phyloP scores from a whole-genome alignment of 2,888 invertebrate species.

The Lithosia quadra region DNA sequence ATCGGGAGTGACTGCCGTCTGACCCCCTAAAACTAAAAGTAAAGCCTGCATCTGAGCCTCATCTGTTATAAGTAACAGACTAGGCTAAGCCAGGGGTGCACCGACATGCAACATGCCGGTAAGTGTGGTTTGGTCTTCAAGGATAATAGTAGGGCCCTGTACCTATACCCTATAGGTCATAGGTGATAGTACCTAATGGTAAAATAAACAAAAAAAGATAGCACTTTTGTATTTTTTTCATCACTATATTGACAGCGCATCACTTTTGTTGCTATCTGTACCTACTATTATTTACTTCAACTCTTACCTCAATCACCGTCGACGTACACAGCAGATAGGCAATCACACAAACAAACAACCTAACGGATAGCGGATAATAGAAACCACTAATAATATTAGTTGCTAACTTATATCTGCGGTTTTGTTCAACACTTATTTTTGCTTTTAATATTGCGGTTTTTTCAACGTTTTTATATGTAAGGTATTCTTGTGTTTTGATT shows the following conservation, averaged over 20 bases:
- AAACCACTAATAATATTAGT: conserved; percentile 47
- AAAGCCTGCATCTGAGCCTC: too few relatives aligned
- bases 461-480: not conserved
- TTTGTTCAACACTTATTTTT: conserved; percentile 19
- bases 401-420: conserved; percentile 26
- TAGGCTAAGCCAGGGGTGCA: too few relatives aligned
- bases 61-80: too few relatives aligned
- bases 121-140: too few relatives aligned
- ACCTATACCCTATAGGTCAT: too few relatives aligned
- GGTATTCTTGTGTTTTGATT: not conserved
- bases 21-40: too few relatives aligned
- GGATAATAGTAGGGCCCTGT: too few relatives aligned
- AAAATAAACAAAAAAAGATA: too few relatives aligned
- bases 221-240: not conserved
- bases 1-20: too few relatives aligned
- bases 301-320: conserved; percentile 34
- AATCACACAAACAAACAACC: conserved; percentile 43
- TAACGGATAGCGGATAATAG: conserved; percentile 45
- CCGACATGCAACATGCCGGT: too few relatives aligned
- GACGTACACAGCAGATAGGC: conserved; percentile 23
- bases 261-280: not conserved
- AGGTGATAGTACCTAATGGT: too few relatives aligned
- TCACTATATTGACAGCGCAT: not conserved
- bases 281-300: conserved; percentile 17
- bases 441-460: conserved; percentile 6